Evolutionary conservation across 2,888 invertebrate species (phyloP), one percentile per base, ranked within the genome.

Genomic region (Chloromyia formosa): DNA sequence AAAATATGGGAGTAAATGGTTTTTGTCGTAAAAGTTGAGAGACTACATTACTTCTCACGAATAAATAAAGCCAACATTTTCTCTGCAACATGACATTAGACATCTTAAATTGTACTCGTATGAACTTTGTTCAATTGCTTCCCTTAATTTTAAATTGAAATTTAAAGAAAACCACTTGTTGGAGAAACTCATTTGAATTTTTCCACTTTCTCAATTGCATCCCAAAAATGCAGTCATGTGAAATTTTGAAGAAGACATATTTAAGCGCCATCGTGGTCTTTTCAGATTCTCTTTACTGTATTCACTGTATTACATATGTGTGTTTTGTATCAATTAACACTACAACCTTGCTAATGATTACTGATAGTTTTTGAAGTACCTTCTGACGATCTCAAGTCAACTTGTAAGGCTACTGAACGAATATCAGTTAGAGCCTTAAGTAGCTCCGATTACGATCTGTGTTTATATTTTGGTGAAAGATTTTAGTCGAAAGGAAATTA

Each of bases 251-350:
- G 27, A 35, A 35, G 27, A 35, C 27, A 35, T 35, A 35, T 35
- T 35, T 2, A 35, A 35, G 27, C 27, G 27, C 27, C 27, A 35
- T 35, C 27, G 27, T 4, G 27, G 3, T 7, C 27, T 35, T 35
- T 35, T 4, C 7, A n/a, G n/a, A 35, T 4, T 35, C 7, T 35
- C 27, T 35, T 35, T 7, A 35, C 27, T 4, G 27, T 35, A n/a
- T n/a, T n/a, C n/a, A n/a, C n/a, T n/a, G n/a, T n/a, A n/a, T n/a
- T n/a, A n/a, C 27, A 7, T 35, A 56, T 42, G 62, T 54, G 40
- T 76, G 76, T 74, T 76, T 74, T 76, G 22, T 76, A 71, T 76
- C 76, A 69, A 71, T 76, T 76, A 74, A 71, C 74, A 76, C 76
- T 76, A 40, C 71, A 74, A 58, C 49, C 27, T 56, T 45, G 42